These are phyloP conservation scores for Lateolabrax maculatus DNA, from an alignment of 2,797 vertebrate genomes.

Conservation along the genomic window DNA sequence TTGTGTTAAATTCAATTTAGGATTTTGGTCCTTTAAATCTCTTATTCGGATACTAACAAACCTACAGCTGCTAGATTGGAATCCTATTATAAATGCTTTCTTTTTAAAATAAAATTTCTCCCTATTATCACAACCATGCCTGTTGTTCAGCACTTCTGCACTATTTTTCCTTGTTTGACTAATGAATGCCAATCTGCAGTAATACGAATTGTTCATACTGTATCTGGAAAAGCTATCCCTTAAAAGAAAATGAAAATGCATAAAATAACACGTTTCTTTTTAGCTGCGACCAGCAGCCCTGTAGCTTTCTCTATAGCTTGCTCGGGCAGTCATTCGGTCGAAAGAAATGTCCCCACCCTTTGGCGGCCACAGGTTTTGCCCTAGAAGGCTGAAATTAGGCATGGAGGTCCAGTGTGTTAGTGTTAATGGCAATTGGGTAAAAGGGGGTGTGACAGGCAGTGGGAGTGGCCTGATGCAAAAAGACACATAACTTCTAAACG, in stretches of 20 bases:
- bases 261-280: background rate
- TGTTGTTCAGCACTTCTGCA: background rate
- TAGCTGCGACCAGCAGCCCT: too few species aligned
- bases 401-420: too few species aligned
- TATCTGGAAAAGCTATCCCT: background rate
- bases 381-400: too few species aligned
- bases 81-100: background rate
- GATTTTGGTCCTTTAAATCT: background rate
- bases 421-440: too few species aligned
- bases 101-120: background rate
- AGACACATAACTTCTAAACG: too few species aligned
- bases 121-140: background rate
- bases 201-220: background rate
- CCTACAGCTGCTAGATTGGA: background rate
- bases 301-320: too few species aligned
- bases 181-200: background rate
- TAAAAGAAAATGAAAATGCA: background rate
- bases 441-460: too few species aligned
- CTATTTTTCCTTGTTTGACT: background rate
- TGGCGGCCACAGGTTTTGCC: too few species aligned
- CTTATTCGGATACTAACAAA: background rate
- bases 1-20: constrained; percentile 3
- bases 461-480: too few species aligned
- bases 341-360: too few species aligned
- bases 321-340: too few species aligned